Percentiles rank a stretch among this genome's conserved stretches.
Conservation (phyloP, 2,113 vertebrate genomes). For the Aleadryas rufinucha region DNA sequence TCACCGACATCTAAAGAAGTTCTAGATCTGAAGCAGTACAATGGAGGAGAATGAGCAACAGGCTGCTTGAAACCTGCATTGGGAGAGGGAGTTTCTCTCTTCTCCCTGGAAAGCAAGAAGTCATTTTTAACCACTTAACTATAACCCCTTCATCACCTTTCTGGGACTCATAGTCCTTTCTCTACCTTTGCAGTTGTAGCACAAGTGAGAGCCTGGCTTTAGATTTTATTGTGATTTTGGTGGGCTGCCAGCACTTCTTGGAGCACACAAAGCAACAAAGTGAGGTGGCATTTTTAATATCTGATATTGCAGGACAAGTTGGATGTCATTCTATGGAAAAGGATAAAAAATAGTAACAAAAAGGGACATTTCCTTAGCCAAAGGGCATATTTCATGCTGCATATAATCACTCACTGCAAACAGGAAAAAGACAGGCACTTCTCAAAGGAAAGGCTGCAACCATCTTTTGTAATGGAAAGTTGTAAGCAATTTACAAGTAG, state of each 20-base stretch:
- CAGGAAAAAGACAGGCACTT: background rate
- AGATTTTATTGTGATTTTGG: background rate
- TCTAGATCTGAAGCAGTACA: background rate
- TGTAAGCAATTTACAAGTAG: background rate
- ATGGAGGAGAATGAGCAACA: background rate
- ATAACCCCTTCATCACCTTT: background rate
- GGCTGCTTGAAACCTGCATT: background rate
- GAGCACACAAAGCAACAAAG: background rate
- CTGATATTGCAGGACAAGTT: background rate
- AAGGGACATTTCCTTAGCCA: background rate
- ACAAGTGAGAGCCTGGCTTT: background rate
- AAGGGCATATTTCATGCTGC: background rate
- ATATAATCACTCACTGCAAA: background rate
- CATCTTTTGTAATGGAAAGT: background rate
- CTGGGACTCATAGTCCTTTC: background rate
- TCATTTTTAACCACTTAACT: background rate
- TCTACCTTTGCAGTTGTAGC: background rate
- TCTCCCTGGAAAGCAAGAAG: background rate
- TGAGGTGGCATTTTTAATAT: background rate
- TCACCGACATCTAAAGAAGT: rapidly evolving
- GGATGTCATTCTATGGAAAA: background rate
- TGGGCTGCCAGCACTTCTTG: background rate
- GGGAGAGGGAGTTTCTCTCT: background rate
- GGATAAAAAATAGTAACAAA: background rate
- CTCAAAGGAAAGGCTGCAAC: background rate